Percentiles rank a stretch among this genome's conserved stretches.
Evolutionary conservation across 2,797 vertebrate genomes (phyloP).

Genomic region (Morelia viridis): DNA sequence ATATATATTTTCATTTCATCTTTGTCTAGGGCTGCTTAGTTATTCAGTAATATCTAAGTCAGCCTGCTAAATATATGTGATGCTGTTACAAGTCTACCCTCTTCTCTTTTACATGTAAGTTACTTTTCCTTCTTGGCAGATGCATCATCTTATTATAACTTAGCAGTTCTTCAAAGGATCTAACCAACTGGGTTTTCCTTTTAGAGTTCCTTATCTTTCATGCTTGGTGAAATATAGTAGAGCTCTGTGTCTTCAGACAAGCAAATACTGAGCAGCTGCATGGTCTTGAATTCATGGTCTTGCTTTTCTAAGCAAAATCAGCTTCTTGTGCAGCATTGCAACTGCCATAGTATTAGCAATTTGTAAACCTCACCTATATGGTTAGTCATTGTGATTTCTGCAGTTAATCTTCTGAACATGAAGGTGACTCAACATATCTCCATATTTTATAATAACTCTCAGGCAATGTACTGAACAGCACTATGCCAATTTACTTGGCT

Average conservation of each 20-base stretch:
- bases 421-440: not conserved
- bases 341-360: not conserved
- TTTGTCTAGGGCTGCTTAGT: too few species aligned
- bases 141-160: not conserved
- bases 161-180: not conserved
- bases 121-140: too few species aligned
- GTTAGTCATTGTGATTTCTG: not conserved
- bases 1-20: too few species aligned
- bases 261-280: slow-evolving; percentile 10
- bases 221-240: slow-evolving; percentile 26
- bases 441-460: slow-evolving; percentile 12
- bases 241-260: slow-evolving; percentile 16
- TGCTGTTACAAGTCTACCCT: too few species aligned
- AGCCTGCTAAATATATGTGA: too few species aligned
- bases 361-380: slow-evolving; percentile 1
- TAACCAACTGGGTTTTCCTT: slow-evolving; percentile 12
- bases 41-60: too few species aligned
- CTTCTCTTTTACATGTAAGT: too few species aligned
- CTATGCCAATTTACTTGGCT: not conserved
- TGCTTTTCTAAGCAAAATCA: not conserved
- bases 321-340: not conserved
- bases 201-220: slow-evolving; percentile 9
- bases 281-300: slow-evolving; percentile 27
- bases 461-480: not conserved
- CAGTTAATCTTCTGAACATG: not conserved